phyloP scores from a whole-genome alignment of 2,888 invertebrate genomes.

The Graphium colonna region DNA sequence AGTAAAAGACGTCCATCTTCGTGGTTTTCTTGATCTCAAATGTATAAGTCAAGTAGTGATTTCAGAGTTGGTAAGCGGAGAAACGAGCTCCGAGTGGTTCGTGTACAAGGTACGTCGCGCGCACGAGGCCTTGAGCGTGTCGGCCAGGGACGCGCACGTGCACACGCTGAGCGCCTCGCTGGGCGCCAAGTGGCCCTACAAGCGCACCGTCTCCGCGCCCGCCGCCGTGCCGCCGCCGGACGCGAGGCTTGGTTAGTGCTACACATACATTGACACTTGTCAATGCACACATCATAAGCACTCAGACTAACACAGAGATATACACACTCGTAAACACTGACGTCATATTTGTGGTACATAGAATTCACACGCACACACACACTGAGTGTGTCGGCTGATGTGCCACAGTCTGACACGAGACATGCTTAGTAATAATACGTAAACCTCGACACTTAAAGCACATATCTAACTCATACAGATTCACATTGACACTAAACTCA shows the following conservation, averaged over 20 bases:
- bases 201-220: constrained; percentile 95
- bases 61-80: constrained; percentile 92
- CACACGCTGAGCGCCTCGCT: constrained; percentile 92
- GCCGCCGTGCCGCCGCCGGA: constrained; percentile 90
- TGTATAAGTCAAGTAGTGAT: background rate
- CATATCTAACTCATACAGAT: too few relatives aligned
- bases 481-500: too few relatives aligned
- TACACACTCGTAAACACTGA: too few relatives aligned
- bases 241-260: constrained; percentile 67
- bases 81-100: constrained; percentile 91
- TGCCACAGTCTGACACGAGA: too few relatives aligned
- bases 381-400: too few relatives aligned
- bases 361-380: too few relatives aligned
- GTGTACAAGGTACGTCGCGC: constrained; percentile 93
- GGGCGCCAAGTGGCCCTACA: constrained; percentile 96
- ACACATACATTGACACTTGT: too few relatives aligned
- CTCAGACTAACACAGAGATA: background rate
- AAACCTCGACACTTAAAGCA: too few relatives aligned
- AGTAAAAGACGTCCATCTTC: too few relatives aligned
- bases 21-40: too few relatives aligned
- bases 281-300: background rate
- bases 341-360: too few relatives aligned
- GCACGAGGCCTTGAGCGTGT: constrained; percentile 90
- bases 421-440: too few relatives aligned
- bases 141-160: constrained; percentile 47